These are phyloP conservation scores for Stenotaenia linearis DNA, from an alignment of 2,888 invertebrate species.

Conservation along the genomic window DNA sequence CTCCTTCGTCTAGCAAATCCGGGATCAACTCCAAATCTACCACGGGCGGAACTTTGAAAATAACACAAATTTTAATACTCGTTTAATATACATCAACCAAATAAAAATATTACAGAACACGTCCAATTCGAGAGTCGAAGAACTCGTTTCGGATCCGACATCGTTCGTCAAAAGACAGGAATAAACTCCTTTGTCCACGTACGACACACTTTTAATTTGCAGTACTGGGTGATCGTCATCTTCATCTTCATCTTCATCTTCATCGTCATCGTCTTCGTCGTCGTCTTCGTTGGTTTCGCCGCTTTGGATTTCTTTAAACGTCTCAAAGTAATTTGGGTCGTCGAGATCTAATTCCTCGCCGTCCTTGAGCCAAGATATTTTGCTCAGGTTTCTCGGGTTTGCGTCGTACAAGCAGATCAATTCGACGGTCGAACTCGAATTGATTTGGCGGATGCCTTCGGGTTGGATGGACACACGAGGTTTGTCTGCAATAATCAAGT, in stretches of 20 bases:
- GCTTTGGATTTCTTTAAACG: background rate
- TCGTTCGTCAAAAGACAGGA: background rate
- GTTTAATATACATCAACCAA: background rate
- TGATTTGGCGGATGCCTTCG: background rate
- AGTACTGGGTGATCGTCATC: background rate
- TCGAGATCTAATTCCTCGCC: background rate
- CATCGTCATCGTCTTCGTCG: too few relatives aligned
- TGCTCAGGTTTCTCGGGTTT: conserved; percentile 8
- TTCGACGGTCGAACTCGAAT: background rate
- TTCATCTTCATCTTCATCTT: background rate
- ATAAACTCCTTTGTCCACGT: conserved; percentile 1
- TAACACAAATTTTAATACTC: background rate
- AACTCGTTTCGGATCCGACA: background rate
- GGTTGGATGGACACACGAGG: background rate
- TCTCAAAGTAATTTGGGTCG: background rate
- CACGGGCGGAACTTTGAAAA: conserved; percentile 26
- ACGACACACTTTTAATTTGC: background rate
- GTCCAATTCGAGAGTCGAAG: background rate
- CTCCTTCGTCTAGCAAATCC: background rate
- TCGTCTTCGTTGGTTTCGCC: background rate
- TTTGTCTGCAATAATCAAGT: background rate
- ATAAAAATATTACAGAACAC: background rate
- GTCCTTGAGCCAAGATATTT: background rate
- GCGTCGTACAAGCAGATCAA: background rate
- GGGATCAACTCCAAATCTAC: background rate